A percentile compares a stretch with the other conserved stretches of the same genome.
phyloP scores from a whole-genome alignment of 2,113 vertebrate genomes.

The Ptilorrhoa leucosticta region DNA sequence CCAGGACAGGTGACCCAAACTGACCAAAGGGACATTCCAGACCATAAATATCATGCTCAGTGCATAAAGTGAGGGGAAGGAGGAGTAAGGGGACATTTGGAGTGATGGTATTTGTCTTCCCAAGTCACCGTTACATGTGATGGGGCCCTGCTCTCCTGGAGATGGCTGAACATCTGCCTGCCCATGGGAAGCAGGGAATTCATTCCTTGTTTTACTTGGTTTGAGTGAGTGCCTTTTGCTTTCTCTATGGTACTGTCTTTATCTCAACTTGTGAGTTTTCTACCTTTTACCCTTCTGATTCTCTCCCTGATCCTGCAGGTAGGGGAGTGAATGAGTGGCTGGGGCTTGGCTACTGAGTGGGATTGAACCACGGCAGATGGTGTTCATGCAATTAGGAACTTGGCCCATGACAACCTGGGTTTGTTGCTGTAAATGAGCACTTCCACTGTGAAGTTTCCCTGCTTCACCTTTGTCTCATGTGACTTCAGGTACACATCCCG shows the following conservation, averaged over 20 bases:
- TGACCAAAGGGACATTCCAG: neutral
- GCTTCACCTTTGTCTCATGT: neutral
- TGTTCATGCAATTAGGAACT: neutral
- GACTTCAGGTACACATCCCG: neutral
- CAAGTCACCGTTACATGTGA: rapidly evolving
- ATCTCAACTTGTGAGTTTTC: neutral
- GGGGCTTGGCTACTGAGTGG: neutral
- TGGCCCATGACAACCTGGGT: rapidly evolving
- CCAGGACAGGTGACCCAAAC: rapidly evolving
- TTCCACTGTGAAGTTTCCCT: neutral
- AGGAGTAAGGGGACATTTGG: neutral
- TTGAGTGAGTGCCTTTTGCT: neutral
- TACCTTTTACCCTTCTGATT: neutral
- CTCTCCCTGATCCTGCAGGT: neutral
- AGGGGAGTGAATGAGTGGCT: neutral
- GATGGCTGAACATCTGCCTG: rapidly evolving
- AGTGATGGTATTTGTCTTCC: neutral
- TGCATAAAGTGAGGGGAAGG: rapidly evolving
- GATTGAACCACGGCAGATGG: neutral
- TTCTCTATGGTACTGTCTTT: neutral
- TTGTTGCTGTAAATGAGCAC: neutral
- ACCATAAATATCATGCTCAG: neutral
- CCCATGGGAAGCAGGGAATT: neutral
- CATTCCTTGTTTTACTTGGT: neutral
- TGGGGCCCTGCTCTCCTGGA: neutral